These are phyloP conservation scores for Himalopsyche kuldschensis DNA, from an alignment of 2,888 invertebrate species.

Conservation along the genomic window DNA sequence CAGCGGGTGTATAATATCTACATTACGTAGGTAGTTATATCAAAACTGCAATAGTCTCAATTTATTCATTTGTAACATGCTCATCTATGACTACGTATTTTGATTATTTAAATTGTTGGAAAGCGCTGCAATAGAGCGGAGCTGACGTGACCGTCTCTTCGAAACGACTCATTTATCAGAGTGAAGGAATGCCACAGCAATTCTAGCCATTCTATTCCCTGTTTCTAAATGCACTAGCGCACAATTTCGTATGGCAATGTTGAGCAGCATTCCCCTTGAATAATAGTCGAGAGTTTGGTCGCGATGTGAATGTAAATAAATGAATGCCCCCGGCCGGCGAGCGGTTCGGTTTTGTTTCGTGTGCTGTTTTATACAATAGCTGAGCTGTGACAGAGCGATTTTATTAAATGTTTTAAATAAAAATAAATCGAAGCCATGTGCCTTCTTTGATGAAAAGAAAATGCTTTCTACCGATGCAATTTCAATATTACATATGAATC, in stretches of 20 bases:
- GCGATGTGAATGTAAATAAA: conserved; percentile 12
- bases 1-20: too few relatives aligned
- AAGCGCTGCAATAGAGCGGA: neutral
- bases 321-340: neutral
- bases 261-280: neutral
- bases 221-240: neutral
- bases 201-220: neutral
- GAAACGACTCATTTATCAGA: conserved; percentile 17
- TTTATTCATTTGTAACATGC: too few relatives aligned
- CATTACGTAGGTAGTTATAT: too few relatives aligned
- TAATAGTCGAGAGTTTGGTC: neutral
- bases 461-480: too few relatives aligned
- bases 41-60: too few relatives aligned
- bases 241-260: neutral
- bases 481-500: too few relatives aligned
- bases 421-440: too few relatives aligned
- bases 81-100: too few relatives aligned
- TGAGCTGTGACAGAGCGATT: neutral
- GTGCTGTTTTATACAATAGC: neutral
- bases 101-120: neutral
- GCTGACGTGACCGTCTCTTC: conserved; percentile 8
- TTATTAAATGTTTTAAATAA: too few relatives aligned
- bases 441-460: too few relatives aligned
- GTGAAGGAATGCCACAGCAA: neutral
- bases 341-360: neutral